Evolutionary conservation across 2,113 vertebrate genomes (phyloP), one percentile per base, ranked within the genome.

Genomic region (Mus spicilegus): DNA sequence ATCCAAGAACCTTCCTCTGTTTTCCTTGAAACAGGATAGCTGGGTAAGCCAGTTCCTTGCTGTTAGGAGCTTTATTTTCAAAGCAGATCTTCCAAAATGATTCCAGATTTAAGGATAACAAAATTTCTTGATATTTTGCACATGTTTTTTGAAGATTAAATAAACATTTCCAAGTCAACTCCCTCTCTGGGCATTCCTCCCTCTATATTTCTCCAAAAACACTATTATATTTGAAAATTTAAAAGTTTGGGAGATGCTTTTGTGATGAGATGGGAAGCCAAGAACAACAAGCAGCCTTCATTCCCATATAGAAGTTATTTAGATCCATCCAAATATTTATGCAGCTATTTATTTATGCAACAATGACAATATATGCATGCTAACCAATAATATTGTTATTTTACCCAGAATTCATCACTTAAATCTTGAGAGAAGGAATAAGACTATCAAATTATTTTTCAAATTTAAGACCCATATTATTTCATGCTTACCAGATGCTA

Each of bases 31-130:
- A 99, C 87, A 95, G 97, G 98, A 99, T 98, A 98, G 97, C 96
- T 95, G 90, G 93, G 90, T 96, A 94, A 97, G 96, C 96, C 96
- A 98, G 98, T 98, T 98, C 95, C 96, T 98, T 96, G 97, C 97
- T 98, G 98, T 98, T 98, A 98, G 97, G 98, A 98, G 98, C 97
- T 98, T 98, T 98, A 98, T 99, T 99, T 98, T 98, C 98, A 99
- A 98, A 98, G 98, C 91, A 98, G 98, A 98, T 98, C 97, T 98
- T 97, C 76, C 96, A 98, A 98, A 99, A 98, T 93, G 97, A 98
- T 98, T 98, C 98, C 98, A 99, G 98, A 98, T 98, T 98, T 98
- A 98, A 98, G 98, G 96, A 98, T 96, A 91, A 95, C 81, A 97
- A 96, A 96, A 95, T 97, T 97, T 97, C 97, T 98, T 97, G 97